phyloP scores from a whole-genome alignment of 2,113 vertebrate genomes.

The Cavia porcellus region DNA sequence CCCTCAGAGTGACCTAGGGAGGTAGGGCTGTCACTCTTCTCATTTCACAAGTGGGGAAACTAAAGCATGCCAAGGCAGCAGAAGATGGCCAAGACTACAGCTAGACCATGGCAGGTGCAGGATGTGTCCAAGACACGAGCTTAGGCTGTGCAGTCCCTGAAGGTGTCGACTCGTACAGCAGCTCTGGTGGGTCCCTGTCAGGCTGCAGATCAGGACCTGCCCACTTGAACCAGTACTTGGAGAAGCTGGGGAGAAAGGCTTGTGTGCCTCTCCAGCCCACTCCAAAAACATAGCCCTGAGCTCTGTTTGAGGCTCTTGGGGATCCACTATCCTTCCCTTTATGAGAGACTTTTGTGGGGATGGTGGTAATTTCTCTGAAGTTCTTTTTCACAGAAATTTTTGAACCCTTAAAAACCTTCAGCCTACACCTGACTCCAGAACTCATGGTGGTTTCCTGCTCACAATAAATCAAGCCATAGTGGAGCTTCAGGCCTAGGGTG shows the following conservation, averaged over 20 bases:
- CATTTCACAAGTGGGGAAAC: neutral
- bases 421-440: neutral
- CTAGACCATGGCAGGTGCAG: neutral
- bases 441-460: neutral
- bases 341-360: no score
- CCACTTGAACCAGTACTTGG: no score
- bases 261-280: neutral
- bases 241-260: neutral
- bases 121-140: neutral
- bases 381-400: neutral
- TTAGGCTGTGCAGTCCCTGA: neutral
- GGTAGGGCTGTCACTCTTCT: neutral
- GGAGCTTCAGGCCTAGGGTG: neutral
- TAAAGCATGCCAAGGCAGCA: neutral
- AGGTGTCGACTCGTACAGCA: neutral
- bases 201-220: neutral
- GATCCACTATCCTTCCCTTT: neutral
- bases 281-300: no score
- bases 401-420: neutral
- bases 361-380: neutral
- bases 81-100: neutral
- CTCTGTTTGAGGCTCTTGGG: neutral
- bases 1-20: neutral
- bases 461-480: neutral
- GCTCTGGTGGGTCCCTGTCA: neutral